Evolutionary conservation across 2,113 vertebrate genomes (phyloP).

Genomic region (Argyrosomus japonicus): DNA sequence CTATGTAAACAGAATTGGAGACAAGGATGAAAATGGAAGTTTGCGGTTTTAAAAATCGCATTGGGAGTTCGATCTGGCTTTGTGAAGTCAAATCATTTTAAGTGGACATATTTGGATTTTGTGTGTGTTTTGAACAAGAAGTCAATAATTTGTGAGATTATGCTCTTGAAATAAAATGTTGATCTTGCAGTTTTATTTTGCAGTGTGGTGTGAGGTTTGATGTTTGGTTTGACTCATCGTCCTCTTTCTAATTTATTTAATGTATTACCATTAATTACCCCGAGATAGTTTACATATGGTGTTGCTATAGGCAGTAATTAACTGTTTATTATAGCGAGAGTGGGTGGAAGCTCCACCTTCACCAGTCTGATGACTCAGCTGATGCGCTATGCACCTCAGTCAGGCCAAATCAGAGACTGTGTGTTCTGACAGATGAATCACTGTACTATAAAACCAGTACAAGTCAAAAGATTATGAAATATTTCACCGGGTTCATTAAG

Average conservation of each 20-base stretch:
- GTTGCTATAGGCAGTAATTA: background rate
- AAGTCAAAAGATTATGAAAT: background rate
- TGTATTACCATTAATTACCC: background rate
- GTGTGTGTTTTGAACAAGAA: slow-evolving; percentile 68
- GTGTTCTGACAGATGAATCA: slow-evolving; percentile 29
- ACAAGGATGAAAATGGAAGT: background rate
- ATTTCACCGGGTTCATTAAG: no score
- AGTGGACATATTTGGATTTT: slow-evolving; percentile 59
- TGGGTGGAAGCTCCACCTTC: slow-evolving; percentile 16
- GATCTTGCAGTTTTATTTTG: slow-evolving; percentile 64
- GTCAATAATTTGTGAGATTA: slow-evolving; percentile 63
- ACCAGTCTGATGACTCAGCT: slow-evolving; percentile 11
- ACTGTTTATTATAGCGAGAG: background rate
- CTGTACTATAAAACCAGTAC: background rate
- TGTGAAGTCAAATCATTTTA: slow-evolving; percentile 46
- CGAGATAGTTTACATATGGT: background rate
- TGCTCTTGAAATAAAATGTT: slow-evolving; percentile 74
- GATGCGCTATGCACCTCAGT: slow-evolving; percentile 13
- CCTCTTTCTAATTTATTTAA: background rate
- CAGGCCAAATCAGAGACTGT: background rate
- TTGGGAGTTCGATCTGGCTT: slow-evolving; percentile 11
- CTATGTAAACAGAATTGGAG: slow-evolving; percentile 5
- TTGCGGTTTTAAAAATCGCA: slow-evolving; percentile 1
- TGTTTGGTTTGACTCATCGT: no score
- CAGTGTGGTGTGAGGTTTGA: slow-evolving; percentile 23